Evolutionary conservation across 2,797 vertebrate species (phyloP), one percentile per base, ranked within the genome.

Genomic region (Alcedo quadribrachys): DNA sequence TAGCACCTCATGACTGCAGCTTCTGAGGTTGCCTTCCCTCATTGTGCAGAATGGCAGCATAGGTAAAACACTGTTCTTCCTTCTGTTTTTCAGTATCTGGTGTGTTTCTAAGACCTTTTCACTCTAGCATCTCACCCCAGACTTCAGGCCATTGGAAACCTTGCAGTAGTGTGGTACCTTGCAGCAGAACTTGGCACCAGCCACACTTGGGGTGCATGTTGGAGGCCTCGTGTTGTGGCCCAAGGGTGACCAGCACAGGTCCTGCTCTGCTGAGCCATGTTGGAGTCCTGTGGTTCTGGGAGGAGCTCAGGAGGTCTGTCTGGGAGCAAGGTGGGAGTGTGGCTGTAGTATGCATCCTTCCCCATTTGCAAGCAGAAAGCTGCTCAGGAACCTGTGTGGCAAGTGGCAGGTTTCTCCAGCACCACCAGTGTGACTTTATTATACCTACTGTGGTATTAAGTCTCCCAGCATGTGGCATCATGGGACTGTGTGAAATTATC

Each of bases 401-500:
- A 78, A 73, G 62, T n/a, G 87, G 50, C 91, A 78, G 86, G 92
- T 89, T 89, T 79, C 43, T 90, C 91, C 83, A 33, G 85, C 68
- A 81, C 35, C 80, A 69, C 80, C 25, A 28, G 82, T 70, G 33
- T 48, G 75, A 51, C 65, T 92, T 84, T 10, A 65, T 85, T 85
- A 32, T 68, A 27, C 1, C 2, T 57, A 43, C 58, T 74, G 22
- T 48, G 32, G 40, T 58, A 22, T 75, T 81, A 92, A 76, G 40
- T 22, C 8, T 20, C 27, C 21, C 2, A 2, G 30, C 43, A 82
- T 42, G 75, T 40, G 32, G 50, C 78, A 37, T 67, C 19, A 1
- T 51, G 35, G 66, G 42, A 14, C 65, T 67, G 11, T 32, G 28
- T 27, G 24, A 88, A 55, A 57, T 43, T 15, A 40, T 42, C 42